Base-by-base conservation (phyloP, 1,140 invertebrate species). In the Cephus cinctus region DNA sequence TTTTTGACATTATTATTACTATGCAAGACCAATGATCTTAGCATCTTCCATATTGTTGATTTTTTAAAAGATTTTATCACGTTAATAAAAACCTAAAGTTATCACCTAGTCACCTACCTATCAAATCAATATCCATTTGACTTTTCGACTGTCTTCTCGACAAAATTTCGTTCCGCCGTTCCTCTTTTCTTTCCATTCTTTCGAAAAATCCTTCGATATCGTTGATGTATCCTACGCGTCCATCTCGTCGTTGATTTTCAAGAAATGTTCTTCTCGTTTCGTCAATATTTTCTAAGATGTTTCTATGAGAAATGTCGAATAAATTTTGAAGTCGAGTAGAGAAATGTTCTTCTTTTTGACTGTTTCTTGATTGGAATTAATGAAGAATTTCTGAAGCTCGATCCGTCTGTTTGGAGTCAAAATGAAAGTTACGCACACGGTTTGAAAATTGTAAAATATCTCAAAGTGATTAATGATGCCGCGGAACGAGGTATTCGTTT, bases 301-400 rank as follows among this genome's bases (percentile, higher is more conserved):
- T 46, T 47, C 48, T 50, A 47, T 61, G 47, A 34, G 52, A 21
- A 35, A 63, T 47, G 53, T 61, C 58, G 48, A 63, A 63, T 40
- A 61, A 53, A 47, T 58, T 45, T 9, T 63, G 36, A 21, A 58
- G n/a, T 43, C 50, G 31, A 43, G 21, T 22, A 46, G 18, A 59
- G 49, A 56, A 42, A 47, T 12, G 4, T 30, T 22, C 34, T n/a
- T n/a, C n/a, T n/a, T n/a, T n/a, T n/a, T n/a, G n/a, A n/a, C n/a
- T n/a, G n/a, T n/a, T n/a, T n/a, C n/a, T n/a, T n/a, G n/a, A n/a
- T n/a, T n/a, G n/a, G n/a, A n/a, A n/a, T n/a, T n/a, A n/a, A n/a
- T n/a, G n/a, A n/a, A n/a, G n/a, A n/a, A n/a, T n/a, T n/a, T n/a
- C n/a, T n/a, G n/a, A n/a, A n/a, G n/a, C n/a, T n/a, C n/a, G n/a